Base-by-base conservation (phyloP, 2,113 vertebrate genomes). In the Prunella himalayana region DNA sequence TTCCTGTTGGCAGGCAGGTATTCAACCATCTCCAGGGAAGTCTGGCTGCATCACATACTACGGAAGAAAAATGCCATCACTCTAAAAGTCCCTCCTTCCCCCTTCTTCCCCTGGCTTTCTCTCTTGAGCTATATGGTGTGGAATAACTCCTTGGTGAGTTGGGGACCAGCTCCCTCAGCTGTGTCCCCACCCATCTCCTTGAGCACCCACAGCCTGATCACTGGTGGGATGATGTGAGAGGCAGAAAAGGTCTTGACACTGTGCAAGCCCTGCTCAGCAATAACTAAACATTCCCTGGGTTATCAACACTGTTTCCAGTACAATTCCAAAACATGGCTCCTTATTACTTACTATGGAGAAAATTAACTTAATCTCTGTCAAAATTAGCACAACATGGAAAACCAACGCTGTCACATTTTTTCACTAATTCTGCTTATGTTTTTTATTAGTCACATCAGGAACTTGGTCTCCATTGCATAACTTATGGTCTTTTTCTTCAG, bases 171-270 rank as follows among this genome's bases (percentile, higher is more conserved):
- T 59, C 13, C 11, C 15, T 18, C 50, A 44, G 27, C 11, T 8
- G 1, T 17, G 33, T 28, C 39, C 10, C 8, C 42, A 37, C 8
- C 13, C 11, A n/a, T 10, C 31, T 64, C 42, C 50, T 37, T 44
- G 31, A 28, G 44, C 15, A 28, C 8, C 35, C 6, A 7, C 42
- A 45, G 23, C 16, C n/a, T 45, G 16, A 14, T n/a, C 2, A 4
- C 15, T 30, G 45, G 10, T 39, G 24, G 18, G 19, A 11, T 30
- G 23, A 37, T 39, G 23, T 10, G 68, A 59, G 44, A 59, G 11
- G 45, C 16, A 45, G 28, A 60, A 66, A 49, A 35, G 13, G 3
- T 35, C 35, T 28, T 21, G 9, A 13, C 0, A 0, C 4, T 71
- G 11, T 21, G 24, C 9, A 71, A 56, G 35, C 3, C 13, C 13